Evolutionary conservation across 2,113 vertebrate genomes (phyloP), one percentile per base, ranked within the genome.

Genomic region (Coryphaenoides rupestris): DNA sequence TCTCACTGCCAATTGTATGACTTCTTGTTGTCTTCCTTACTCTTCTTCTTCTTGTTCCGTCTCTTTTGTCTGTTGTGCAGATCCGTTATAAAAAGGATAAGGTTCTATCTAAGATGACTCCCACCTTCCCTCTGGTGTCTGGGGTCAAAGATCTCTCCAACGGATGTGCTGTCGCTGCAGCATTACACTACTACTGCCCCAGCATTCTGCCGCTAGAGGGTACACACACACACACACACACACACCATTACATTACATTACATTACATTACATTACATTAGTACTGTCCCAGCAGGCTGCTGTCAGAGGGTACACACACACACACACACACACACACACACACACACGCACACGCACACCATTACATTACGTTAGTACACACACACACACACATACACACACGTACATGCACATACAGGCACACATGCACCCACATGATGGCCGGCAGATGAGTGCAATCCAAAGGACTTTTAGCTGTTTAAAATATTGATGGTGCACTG

Each of bases 51-150:
- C 28, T 15, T 19, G 22, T 17, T 63, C 6, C 12, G 13, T 40
- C n/a, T 21, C 62, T 68, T 1, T 55, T 14, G 60, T 54, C 58
- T 76, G 47, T 59, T 58, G 60, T 22, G 0, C 77, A 96, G 94
- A 96, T 95, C 58, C 94, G 95, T 33, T 96, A 96, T 71, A 93
- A 92, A 66, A 96, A 95, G 79, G 94, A 96, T 77, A 94, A 93
- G 19, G 92, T 93, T 0, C 86, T 89, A 71, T 93, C 92, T 54
- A 93, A 93, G 55, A 85, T 93, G 19, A 93, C 93, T 2, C 93
- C 94, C 21, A 94, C 92, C 57, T 96, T 96, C 65, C 90, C 92
- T 0, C 70, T 91, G 0, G 90, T 96, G 22, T 89, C 89, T 1
- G 88, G 86, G 26, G 80, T 94, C 65, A 94, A 94, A 84, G 95